Evolutionary conservation across 2,113 vertebrate species (phyloP).

Genomic region (Phyllostomus discolor): DNA sequence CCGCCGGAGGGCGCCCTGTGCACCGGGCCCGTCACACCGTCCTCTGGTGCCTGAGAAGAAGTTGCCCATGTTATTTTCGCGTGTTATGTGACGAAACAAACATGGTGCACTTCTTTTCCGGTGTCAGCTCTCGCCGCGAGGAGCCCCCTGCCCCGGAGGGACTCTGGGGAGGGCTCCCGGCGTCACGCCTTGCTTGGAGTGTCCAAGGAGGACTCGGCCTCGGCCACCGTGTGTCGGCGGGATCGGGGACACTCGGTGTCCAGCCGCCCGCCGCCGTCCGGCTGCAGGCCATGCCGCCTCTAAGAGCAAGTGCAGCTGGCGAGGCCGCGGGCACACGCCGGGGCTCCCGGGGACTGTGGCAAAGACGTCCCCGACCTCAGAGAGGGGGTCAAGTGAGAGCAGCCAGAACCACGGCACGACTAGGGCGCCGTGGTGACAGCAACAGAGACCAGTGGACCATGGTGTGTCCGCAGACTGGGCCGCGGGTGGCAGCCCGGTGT

Average conservation of each 20-base stretch:
- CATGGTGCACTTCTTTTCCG: slow-evolving; percentile 77
- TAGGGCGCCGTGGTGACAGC: accelerated
- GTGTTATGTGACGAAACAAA: slow-evolving; percentile 73
- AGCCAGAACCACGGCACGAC: neutral
- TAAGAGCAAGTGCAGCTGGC: accelerated
- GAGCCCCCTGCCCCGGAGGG: neutral
- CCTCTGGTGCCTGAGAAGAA: slow-evolving; percentile 62
- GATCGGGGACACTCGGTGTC: accelerated
- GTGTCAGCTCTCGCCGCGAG: slow-evolving; percentile 19
- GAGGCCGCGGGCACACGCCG: accelerated
- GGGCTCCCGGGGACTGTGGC: accelerated
- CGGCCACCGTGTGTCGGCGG: accelerated
- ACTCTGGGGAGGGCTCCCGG: too few relatives aligned
- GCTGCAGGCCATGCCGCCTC: accelerated
- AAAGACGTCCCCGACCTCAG: accelerated
- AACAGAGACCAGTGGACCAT: accelerated
- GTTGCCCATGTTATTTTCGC: slow-evolving; percentile 75
- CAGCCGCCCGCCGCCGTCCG: accelerated
- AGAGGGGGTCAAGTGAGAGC: neutral
- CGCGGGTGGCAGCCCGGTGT: accelerated
- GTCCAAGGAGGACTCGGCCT: neutral
- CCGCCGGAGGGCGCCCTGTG: neutral
- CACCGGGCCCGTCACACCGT: accelerated
- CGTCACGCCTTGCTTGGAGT: neutral
- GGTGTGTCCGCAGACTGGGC: accelerated